Base-by-base conservation (phyloP, 64 coral and sea anemone species). In the Dendrophyllia cribrosa region DNA sequence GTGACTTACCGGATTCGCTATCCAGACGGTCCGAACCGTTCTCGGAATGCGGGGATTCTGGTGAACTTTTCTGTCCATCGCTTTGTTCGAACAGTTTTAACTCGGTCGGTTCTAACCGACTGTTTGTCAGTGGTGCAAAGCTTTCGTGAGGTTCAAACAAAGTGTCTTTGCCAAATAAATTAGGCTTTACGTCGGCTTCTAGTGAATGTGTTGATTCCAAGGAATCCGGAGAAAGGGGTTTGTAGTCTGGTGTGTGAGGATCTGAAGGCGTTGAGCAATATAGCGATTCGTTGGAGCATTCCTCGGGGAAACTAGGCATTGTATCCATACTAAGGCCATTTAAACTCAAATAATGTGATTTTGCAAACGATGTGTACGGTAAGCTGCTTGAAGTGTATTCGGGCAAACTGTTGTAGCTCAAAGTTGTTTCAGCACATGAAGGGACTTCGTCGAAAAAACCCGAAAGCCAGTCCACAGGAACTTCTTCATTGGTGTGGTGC, bases 391-490 rank as follows among this genome's bases (percentile, higher is more conserved):
- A 91, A 63, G 95, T 91, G 49, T 97, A 97, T 59, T 97, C 95
- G 8, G 92, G 92, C 64, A 94, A 84, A 85, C 44, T 88, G 17
- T 21, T 97, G 49, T 94, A 94, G 49, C 82, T 69, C 46, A 96
- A 50, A 76, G 78, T 60, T 66, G 92, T 87, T 9, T 96, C 95
- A 51, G 79, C 81, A 70, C 95, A 93, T 11, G 82, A 82, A 49
- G 95, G 88, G 45, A 91, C 95, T 43, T 97, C 95, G 48, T 97
- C 95, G 23, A 97, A 97, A 82, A 97, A 97, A 21, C 93, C 90
- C 25, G 95, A 97, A 16, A 97, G 88, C 95, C 95, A 97, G 88
- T 97, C 95, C 12, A 97, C 95, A 4, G 95, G 95, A 76, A 96
- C 92, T 60, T 91, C 95, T 94, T 97, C 95, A 65, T 62, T 93